Conservation (phyloP, 2,113 vertebrate species). For the Chaetura pelagica region DNA sequence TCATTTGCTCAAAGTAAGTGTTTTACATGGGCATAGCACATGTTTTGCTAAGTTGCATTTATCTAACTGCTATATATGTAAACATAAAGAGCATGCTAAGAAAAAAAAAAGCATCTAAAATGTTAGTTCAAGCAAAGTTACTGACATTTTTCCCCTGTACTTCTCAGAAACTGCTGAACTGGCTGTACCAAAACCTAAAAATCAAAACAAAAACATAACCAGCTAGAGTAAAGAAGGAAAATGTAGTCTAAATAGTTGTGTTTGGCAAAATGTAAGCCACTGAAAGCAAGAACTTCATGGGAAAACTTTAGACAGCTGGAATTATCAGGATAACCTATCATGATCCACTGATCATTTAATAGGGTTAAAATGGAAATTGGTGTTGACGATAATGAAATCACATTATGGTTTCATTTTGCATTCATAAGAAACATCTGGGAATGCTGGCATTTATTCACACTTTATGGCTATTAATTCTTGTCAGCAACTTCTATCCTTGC, state of each 20-base stretch:
- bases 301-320: neutral
- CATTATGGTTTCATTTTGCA: neutral
- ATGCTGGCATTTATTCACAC: neutral
- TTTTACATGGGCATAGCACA: neutral
- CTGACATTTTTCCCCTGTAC: neutral
- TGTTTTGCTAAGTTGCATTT: neutral
- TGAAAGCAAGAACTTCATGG: neutral
- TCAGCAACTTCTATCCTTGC: neutral
- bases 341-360: neutral
- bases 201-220: neutral
- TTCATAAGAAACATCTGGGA: slow-evolving; percentile 36
- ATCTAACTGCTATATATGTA: neutral
- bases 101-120: neutral
- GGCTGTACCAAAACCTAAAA: neutral
- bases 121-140: neutral
- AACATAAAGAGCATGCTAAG: neutral
- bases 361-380: slow-evolving; percentile 27
- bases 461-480: neutral
- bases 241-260: neutral
- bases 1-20: neutral
- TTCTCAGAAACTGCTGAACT: slow-evolving; percentile 33
- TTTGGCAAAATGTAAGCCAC: slow-evolving; percentile 1
- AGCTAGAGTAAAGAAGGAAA: neutral
- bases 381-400: slow-evolving; percentile 19
- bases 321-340: slow-evolving; percentile 2